These are phyloP conservation scores for Ceuthmochares aereus DNA, from an alignment of 2,113 vertebrate species.

Conservation along the genomic window DNA sequence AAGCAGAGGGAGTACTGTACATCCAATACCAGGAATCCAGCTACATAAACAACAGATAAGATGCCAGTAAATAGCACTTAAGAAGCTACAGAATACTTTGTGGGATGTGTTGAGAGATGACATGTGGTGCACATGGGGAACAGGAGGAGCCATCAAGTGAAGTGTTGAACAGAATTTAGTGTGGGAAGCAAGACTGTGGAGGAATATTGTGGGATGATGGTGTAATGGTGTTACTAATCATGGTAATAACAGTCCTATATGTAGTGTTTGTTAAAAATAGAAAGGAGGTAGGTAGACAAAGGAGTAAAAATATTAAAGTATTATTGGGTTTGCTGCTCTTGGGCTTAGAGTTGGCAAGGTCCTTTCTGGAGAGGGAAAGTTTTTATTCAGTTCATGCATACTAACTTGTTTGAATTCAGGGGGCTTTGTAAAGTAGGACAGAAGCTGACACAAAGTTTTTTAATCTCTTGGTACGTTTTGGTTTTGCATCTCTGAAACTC, in stretches of 20 bases:
- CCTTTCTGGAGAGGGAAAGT: rapidly evolving
- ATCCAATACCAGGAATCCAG: background rate
- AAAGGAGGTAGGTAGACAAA: background rate
- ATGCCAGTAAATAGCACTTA: background rate
- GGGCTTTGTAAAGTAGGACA: background rate
- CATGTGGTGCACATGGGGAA: too few relatives aligned
- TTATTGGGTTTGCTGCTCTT: background rate
- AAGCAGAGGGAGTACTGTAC: background rate
- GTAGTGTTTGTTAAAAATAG: background rate
- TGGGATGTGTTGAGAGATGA: background rate
- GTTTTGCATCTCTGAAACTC: background rate
- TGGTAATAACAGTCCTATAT: background rate
- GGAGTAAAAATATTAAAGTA: background rate
- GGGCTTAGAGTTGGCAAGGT: background rate
- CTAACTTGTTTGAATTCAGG: background rate
- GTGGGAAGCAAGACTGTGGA: background rate
- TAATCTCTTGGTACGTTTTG: background rate
- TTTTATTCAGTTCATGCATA: background rate
- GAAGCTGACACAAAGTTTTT: background rate
- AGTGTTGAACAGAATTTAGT: background rate
- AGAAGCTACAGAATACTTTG: background rate
- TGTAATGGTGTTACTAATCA: background rate
- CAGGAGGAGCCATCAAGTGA: background rate
- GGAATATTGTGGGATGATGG: background rate
- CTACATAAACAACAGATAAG: background rate